Conservation (phyloP, 30 jellyfish, hydroid and myxozoan genomes). For the Morbakka virulenta region DNA sequence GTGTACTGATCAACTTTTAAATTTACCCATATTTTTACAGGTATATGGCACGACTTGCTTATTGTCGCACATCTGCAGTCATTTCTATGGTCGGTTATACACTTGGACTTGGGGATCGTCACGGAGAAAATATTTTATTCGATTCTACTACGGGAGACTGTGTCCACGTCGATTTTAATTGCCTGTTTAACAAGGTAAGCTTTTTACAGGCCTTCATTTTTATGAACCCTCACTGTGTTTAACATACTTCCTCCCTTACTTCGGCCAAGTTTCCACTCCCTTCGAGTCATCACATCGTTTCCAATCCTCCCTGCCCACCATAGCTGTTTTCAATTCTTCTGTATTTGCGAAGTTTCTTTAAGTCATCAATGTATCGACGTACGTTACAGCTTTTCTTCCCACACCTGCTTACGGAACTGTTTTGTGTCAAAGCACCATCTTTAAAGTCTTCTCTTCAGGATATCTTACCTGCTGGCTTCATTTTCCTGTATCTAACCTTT, state of each 20-base stretch:
- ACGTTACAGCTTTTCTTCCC: no score
- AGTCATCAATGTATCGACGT: no score
- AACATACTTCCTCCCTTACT: not conserved
- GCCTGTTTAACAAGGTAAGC: conserved; percentile 94
- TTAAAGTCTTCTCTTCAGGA: no score
- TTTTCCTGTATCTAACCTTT: no score
- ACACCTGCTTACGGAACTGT: no score
- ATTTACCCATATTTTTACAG: no score
- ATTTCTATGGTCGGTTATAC: conserved; percentile 99
- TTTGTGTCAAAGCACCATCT: no score
- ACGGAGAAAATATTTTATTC: conserved; percentile 95
- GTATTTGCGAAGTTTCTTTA: not conserved
- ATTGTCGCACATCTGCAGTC: conserved; percentile 98
- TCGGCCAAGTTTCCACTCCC: no score
- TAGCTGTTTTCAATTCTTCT: not conserved
- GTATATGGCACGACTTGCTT: conserved; percentile 98
- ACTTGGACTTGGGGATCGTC: conserved; percentile 99
- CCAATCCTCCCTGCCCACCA: not conserved
- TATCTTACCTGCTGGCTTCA: no score
- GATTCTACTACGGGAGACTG: conserved; percentile 97
- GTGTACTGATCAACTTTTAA: no score
- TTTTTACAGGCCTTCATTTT: no score
- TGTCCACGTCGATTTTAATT: conserved; percentile 98
- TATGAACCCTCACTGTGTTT: not conserved
- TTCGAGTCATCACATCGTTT: not conserved